Conservation (phyloP, 1,140 invertebrate species). For the Chlorops oryzae region DNA sequence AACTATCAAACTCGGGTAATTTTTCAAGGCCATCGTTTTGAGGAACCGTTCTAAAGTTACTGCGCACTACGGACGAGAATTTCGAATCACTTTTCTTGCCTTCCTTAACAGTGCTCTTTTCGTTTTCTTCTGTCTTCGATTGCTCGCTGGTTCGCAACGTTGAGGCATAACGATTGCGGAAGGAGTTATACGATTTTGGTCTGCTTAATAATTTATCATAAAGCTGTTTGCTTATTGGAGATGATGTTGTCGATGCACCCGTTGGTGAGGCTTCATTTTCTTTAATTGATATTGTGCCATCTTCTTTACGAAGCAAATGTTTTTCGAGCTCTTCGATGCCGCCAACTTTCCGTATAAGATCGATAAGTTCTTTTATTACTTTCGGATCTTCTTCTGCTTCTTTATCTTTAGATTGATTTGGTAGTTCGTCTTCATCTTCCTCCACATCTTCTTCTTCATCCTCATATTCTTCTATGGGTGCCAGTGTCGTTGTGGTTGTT, state of each 20-base stretch:
- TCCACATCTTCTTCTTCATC: conserved; percentile 59
- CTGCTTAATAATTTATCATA: conserved; percentile 64
- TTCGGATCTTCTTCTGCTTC: conserved; percentile 68
- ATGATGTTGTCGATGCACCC: conserved; percentile 41
- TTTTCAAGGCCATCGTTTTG: conserved; percentile 65
- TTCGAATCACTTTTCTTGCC: conserved; percentile 25
- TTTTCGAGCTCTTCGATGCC: conserved; percentile 76
- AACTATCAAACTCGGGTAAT: conserved; percentile 51
- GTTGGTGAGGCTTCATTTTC: conserved; percentile 18
- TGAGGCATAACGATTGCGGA: conserved; percentile 28
- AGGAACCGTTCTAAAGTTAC: conserved; percentile 59
- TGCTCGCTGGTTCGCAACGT: conserved; percentile 11
- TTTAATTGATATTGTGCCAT: conserved; percentile 29
- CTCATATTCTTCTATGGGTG: conserved; percentile 55
- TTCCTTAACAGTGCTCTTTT: conserved; percentile 3
- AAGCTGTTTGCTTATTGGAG: conserved; percentile 61
- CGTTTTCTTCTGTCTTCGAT: conserved; percentile 4
- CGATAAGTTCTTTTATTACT: conserved; percentile 77
- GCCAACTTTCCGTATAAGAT: conserved; percentile 77
- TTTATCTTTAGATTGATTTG: conserved; percentile 30
- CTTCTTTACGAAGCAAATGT: conserved; percentile 59
- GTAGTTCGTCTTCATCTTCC: conserved; percentile 37
- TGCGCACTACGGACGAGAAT: conserved; percentile 46
- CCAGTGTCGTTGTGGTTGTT: conserved; percentile 42
- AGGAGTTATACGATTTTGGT: conserved; percentile 35